Evolutionary conservation across 64 coral and sea anemone species (phyloP).

Genomic region (Montipora efflorescens): DNA sequence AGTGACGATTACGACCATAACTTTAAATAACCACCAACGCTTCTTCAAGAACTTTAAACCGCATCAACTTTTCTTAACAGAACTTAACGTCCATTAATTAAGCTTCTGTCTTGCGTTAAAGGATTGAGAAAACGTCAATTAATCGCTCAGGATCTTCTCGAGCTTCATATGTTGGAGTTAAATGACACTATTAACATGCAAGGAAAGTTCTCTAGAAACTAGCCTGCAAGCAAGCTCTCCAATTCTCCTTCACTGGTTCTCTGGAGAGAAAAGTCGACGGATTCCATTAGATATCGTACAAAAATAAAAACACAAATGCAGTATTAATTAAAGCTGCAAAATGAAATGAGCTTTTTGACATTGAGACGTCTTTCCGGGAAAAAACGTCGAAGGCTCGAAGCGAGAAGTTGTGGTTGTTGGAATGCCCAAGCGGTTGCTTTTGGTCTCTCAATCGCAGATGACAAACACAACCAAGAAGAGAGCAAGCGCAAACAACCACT

Average conservation of each 20-base stretch:
- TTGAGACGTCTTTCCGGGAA: background rate
- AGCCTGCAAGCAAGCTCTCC: background rate
- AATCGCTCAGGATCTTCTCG: background rate
- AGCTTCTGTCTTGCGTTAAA: background rate
- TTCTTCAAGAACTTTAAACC: too few relatives aligned
- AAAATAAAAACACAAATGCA: background rate
- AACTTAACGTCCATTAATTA: conserved; percentile 16
- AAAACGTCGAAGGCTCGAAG: background rate
- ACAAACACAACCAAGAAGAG: background rate
- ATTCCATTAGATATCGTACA: conserved; percentile 15
- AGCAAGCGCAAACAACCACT: background rate
- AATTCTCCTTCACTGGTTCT: too few relatives aligned
- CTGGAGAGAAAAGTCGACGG: background rate
- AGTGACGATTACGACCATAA: too few relatives aligned
- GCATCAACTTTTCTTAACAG: background rate
- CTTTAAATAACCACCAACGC: too few relatives aligned
- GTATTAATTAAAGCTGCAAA: background rate
- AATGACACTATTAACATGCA: background rate
- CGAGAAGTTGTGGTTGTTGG: conserved; percentile 1
- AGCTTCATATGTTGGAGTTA: background rate
- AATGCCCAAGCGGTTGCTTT: conserved; percentile 18
- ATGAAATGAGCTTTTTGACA: conserved; percentile 33
- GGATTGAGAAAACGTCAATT: background rate
- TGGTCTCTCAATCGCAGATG: background rate
- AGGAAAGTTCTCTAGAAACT: background rate